Conservation (phyloP, 2,113 vertebrate genomes). For the Pseudorectes ferrugineus region DNA sequence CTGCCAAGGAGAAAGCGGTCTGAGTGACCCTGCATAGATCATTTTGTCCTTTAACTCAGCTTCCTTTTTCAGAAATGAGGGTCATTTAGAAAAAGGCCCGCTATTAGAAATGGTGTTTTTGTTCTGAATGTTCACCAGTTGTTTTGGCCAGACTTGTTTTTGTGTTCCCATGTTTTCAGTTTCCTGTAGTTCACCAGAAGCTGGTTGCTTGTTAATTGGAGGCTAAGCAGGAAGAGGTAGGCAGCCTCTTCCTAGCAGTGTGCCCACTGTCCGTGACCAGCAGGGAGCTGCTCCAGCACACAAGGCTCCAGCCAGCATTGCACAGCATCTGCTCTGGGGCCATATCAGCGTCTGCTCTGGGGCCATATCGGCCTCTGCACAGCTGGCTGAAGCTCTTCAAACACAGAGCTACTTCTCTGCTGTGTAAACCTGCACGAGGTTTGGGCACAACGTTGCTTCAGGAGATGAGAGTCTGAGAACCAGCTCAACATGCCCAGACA, state of each 20-base stretch:
- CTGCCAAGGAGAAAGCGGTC: neutral
- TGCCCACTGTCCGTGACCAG: neutral
- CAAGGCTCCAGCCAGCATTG: neutral
- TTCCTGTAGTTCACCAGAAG: neutral
- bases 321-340: neutral
- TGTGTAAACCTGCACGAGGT: neutral
- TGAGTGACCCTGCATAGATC: neutral
- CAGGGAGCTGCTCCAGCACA: neutral
- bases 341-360: neutral
- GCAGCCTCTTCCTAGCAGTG: neutral
- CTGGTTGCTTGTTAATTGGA: neutral
- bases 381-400: neutral
- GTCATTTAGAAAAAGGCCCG: neutral
- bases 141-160: neutral
- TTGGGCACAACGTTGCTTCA: neutral
- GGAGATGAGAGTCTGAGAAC: neutral
- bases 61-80: neutral
- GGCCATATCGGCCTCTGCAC: neutral
- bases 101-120: neutral
- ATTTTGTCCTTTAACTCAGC: conserved; percentile 25
- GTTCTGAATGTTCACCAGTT: neutral
- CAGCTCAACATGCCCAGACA: neutral
- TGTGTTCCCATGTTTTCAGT: neutral
- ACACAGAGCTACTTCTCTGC: neutral
- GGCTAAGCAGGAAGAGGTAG: neutral